Percentiles rank a stretch among this genome's conserved stretches.
Conservation (phyloP, 2,113 vertebrate species). For the Nerophis lumbriciformis region DNA sequence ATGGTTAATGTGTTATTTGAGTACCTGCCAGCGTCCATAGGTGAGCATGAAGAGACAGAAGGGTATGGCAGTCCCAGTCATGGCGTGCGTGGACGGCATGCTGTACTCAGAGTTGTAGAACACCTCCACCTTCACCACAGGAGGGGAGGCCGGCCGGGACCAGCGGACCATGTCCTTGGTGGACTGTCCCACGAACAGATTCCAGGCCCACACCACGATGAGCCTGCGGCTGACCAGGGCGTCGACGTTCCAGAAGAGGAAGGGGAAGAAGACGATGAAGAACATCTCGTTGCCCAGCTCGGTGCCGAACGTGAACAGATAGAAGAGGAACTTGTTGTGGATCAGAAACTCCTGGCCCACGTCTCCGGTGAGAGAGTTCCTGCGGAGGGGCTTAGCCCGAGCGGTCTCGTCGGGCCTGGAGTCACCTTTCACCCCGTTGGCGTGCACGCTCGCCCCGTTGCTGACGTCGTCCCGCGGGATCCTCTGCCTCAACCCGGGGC, state of each 20-base stretch:
- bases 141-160: conserved; percentile 91
- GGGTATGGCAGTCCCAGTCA: conserved; percentile 94
- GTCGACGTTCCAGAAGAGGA: conserved; percentile 94
- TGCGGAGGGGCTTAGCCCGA: conserved; percentile 74
- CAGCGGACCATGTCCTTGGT: conserved; percentile 93
- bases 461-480: conserved; percentile 18
- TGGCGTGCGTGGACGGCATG: conserved; percentile 98
- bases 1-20: neutral
- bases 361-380: conserved; percentile 89
- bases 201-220: conserved; percentile 92
- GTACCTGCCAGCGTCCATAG: conserved; percentile 92
- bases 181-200: conserved; percentile 95
- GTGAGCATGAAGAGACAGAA: conserved; percentile 87
- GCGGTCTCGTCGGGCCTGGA: conserved; percentile 20
- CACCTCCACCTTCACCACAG: conserved; percentile 93
- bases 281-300: conserved; percentile 98
- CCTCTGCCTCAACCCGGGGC: conserved; percentile 44
- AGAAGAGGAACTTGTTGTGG: conserved; percentile 85
- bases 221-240: conserved; percentile 85
- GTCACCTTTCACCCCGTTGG: conserved; percentile 38
- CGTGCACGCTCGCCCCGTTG: conserved; percentile 54
- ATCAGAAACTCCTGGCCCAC: conserved; percentile 82
- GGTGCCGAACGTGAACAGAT: conserved; percentile 88
- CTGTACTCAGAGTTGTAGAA: conserved; percentile 99
- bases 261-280: conserved; percentile 94